Percentiles rank a stretch among this genome's conserved stretches.
Conservation (phyloP, 2,797 vertebrate genomes). For the Dendrocincla tyrannina region DNA sequence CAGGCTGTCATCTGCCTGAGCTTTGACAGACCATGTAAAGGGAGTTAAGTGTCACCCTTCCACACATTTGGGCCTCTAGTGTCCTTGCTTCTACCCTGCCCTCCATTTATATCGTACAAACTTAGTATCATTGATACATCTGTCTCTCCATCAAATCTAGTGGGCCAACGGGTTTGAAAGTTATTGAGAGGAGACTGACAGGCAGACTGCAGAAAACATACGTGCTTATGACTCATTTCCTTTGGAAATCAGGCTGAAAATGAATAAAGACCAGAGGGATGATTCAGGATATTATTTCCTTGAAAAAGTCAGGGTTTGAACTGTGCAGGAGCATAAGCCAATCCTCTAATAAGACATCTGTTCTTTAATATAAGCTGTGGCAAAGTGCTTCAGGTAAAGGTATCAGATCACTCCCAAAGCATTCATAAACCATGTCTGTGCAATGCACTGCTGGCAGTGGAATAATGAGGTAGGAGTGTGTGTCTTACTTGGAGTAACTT, state of each 20-base stretch:
- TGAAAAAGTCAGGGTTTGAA: neutral
- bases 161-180: neutral
- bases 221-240: neutral
- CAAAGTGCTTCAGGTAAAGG: neutral
- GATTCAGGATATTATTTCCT: neutral
- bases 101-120: neutral
- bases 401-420: neutral
- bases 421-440: neutral
- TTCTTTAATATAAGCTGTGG: neutral
- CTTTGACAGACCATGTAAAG: accelerated
- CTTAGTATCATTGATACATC: neutral
- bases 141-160: neutral
- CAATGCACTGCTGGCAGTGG: neutral
- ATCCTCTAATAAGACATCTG: neutral
- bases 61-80: neutral
- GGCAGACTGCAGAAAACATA: neutral
- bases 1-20: neutral
- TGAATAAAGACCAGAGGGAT: neutral
- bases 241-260: constrained; percentile 7
- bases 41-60: neutral
- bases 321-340: neutral
- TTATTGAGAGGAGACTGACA: neutral
- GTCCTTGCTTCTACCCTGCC: neutral
- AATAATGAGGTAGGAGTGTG: neutral
- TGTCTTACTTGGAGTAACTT: neutral